Conservation (phyloP, 2,113 vertebrate genomes). For the Sinocyclocheilus anshuiensis region DNA sequence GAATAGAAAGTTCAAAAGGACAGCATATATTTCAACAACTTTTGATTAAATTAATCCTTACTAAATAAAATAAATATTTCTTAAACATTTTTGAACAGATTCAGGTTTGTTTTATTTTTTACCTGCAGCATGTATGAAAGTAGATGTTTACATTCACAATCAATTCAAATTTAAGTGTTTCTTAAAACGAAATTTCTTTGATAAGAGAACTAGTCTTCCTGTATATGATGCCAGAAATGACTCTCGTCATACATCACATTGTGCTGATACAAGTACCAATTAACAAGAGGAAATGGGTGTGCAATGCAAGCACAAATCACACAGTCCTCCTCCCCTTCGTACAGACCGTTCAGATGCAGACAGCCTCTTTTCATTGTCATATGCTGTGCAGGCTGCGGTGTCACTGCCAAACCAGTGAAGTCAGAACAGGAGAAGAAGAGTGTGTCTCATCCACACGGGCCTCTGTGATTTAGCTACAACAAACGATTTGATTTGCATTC, state of each 20-base stretch:
- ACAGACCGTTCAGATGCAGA: conserved; percentile 34
- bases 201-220: neutral
- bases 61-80: neutral
- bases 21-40: neutral
- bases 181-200: neutral
- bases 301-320: conserved; percentile 12
- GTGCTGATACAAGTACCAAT: neutral
- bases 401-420: neutral
- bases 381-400: neutral
- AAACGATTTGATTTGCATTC: conserved; percentile 45
- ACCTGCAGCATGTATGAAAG: neutral
- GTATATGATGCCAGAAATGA: neutral
- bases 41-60: neutral
- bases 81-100: too few relatives aligned
- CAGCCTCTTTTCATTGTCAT: neutral
- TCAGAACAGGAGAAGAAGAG: neutral
- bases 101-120: neutral
- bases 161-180: neutral
- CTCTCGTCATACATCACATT: neutral
- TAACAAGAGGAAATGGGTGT: conserved; percentile 5
- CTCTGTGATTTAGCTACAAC: neutral
- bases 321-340: neutral
- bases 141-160: neutral
- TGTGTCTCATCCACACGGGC: neutral
- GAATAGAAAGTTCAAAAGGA: neutral